A percentile compares a stretch with the other conserved stretches of the same genome.
Evolutionary conservation across 2,888 invertebrate species (phyloP).

Genomic region (Boloria selene): DNA sequence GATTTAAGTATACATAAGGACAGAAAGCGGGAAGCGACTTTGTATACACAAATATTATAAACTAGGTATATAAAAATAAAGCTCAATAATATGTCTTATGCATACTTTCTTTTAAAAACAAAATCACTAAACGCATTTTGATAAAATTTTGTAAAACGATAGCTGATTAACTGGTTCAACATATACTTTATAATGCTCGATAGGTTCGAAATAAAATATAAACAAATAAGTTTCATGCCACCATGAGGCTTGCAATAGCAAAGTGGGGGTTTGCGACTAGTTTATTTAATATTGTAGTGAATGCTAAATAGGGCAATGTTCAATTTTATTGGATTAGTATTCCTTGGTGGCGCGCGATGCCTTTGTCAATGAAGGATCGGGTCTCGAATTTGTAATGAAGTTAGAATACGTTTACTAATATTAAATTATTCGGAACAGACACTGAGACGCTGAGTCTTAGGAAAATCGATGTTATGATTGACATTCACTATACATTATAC

Average conservation of each 20-base stretch:
- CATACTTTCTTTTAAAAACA: no score
- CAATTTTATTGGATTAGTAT: conserved; percentile 9
- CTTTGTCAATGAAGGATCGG: conserved; percentile 14
- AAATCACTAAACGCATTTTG: no score
- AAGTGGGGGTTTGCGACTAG: background rate
- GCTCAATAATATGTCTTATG: no score
- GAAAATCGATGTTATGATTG: conserved; percentile 1
- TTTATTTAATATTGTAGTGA: background rate
- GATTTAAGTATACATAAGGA: no score
- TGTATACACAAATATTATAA: no score
- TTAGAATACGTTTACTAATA: conserved; percentile 13
- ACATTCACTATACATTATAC: background rate
- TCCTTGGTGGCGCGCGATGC: conserved; percentile 2
- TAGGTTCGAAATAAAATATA: no score
- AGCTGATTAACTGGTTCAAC: no score
- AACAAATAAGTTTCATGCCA: no score
- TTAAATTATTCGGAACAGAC: conserved; percentile 6
- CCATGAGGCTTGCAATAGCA: background rate
- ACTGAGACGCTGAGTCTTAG: background rate
- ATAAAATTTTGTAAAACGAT: no score
- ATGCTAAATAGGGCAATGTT: conserved; percentile 6
- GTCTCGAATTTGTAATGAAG: conserved; percentile 19
- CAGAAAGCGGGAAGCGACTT: no score
- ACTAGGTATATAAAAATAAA: no score
- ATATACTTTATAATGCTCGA: no score